These are phyloP conservation scores for Halictus ligatus DNA, from an alignment of 2,888 invertebrate genomes.

Conservation along the genomic window DNA sequence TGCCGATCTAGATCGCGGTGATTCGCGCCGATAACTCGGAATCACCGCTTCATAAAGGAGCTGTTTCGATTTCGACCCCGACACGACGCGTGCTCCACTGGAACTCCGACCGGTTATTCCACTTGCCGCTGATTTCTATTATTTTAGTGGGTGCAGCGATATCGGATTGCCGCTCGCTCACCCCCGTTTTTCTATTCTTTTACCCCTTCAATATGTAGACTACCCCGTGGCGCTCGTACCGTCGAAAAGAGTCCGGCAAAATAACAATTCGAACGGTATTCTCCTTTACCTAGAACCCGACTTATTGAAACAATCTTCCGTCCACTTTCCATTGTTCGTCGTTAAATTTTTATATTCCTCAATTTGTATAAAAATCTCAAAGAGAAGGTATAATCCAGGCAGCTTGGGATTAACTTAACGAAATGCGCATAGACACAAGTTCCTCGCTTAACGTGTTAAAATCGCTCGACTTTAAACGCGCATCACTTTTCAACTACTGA, in stretches of 20 bases:
- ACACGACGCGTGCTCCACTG: slow-evolving; percentile 5
- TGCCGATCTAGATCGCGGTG: slow-evolving; percentile 53
- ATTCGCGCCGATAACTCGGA: slow-evolving; percentile 51
- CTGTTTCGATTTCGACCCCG: slow-evolving; percentile 31
- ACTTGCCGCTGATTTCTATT: neutral
- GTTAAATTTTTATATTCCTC: neutral
- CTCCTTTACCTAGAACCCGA: neutral
- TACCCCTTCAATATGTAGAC: neutral
- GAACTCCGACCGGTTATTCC: slow-evolving; percentile 9
- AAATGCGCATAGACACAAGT: no score
- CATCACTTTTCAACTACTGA: no score
- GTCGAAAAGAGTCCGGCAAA: neutral
- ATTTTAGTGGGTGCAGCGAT: neutral
- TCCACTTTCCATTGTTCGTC: neutral
- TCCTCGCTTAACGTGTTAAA: no score
- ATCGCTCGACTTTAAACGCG: no score
- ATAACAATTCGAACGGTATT: neutral
- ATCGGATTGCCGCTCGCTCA: neutral
- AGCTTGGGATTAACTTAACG: no score
- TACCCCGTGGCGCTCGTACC: neutral
- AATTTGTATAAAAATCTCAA: neutral
- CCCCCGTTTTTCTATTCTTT: neutral
- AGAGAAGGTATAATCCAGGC: no score
- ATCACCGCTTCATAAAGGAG: slow-evolving; percentile 60
- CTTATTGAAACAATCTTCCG: neutral